Conservation (phyloP, 2,113 vertebrate genomes). For the Spheniscus mendiculus region DNA sequence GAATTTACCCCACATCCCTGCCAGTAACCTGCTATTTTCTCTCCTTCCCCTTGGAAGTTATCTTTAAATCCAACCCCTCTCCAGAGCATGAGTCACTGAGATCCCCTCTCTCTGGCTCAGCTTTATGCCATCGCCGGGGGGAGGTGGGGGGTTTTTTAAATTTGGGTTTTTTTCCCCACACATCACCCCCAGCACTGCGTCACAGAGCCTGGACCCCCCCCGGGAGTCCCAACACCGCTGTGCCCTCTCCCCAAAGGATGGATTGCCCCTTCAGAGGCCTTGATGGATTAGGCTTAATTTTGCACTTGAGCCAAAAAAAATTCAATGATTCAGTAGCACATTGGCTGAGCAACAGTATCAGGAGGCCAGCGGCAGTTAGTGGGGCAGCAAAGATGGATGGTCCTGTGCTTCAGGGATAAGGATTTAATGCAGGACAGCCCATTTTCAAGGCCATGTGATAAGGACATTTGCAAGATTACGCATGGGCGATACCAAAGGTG, state of each 20-base stretch:
- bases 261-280: not conserved
- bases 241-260: not conserved
- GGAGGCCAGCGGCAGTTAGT: not conserved
- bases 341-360: not conserved
- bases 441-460: not conserved
- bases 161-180: not conserved
- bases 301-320: not conserved
- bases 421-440: not conserved
- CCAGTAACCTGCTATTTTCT: not conserved
- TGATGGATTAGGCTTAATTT: not conserved
- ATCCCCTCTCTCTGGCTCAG: not conserved
- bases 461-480: not conserved
- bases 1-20: not conserved
- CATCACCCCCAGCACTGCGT: not conserved
- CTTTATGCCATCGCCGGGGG: not conserved
- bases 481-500: accelerated
- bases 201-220: accelerated
- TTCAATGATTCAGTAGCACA: not conserved
- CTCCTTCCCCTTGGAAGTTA: not conserved
- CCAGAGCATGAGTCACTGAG: not conserved
- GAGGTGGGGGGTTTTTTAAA: not conserved
- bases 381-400: not conserved
- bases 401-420: not conserved
- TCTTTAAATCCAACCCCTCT: not conserved
- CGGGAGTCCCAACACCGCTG: accelerated